Percentiles rank a stretch among this genome's conserved stretches.
phyloP scores from a whole-genome alignment of 2,888 invertebrate species.

The Lithophane leautieri region DNA sequence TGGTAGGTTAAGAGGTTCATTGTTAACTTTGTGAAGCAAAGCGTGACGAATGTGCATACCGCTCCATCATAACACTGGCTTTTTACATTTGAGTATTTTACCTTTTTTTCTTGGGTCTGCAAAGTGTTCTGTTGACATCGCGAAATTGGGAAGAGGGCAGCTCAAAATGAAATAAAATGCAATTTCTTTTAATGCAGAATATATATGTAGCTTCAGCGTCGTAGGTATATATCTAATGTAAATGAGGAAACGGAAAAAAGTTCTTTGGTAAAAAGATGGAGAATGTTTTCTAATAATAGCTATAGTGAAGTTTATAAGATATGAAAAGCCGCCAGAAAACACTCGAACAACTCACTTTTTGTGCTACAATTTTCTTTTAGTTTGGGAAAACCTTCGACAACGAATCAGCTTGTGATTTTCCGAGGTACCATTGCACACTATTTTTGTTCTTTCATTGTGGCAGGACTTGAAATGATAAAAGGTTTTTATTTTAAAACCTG shows the following conservation, averaged over 20 bases:
- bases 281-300: not conserved
- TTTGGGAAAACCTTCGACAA: not conserved
- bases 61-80: constrained; percentile 59
- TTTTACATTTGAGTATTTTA: constrained; percentile 25
- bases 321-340: not conserved
- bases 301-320: not conserved
- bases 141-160: not conserved
- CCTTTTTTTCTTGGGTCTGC: not conserved
- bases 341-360: too few relatives aligned
- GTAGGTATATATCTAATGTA: not conserved
- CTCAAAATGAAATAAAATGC: not conserved
- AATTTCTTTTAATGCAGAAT: too few relatives aligned
- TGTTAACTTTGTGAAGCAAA: constrained; percentile 59
- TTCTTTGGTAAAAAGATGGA: not conserved
- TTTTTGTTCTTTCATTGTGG: not conserved
- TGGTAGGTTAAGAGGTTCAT: constrained; percentile 63
- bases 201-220: too few relatives aligned
- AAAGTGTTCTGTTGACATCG: constrained; percentile 33
- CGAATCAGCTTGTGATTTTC: not conserved
- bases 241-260: not conserved
- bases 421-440: not conserved
- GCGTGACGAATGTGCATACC: constrained; percentile 58
- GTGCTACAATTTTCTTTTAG: too few relatives aligned
- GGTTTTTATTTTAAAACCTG: not conserved
- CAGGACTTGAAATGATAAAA: not conserved